Evolutionary conservation across 2,113 vertebrate species (phyloP), one percentile per base, ranked within the genome.

Genomic region (Hiodon alosoides): DNA sequence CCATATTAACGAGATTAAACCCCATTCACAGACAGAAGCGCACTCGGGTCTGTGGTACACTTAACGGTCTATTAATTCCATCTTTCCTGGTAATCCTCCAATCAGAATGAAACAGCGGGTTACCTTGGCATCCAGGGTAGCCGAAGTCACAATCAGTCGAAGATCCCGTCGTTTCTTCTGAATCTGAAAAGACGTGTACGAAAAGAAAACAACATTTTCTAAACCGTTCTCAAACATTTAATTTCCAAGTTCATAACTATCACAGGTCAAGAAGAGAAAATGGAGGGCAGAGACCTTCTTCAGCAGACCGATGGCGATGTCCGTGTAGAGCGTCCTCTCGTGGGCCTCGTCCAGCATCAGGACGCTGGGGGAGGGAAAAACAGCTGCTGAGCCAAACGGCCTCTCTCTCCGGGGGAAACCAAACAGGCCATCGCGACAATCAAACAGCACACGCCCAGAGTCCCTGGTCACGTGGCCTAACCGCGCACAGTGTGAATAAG

Each of bases 51-150:
- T 31, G 31, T 31, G 31, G 31, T 31, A 31, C 31, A 31, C 31
- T 31, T 31, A 31, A 31, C 48, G 17, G 46, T 64, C 61, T 31
- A 64, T 64, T 31, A 4, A 64, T 72, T 13, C 13, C 4, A 53
- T 67, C 79, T 59, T 71, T 48, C 69, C 69, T 65, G 75, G 72
- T 76, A 83, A 84, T 81, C 77, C 67, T 46, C 73, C 78, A 59
- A 87, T 87, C 79, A 87, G 80, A 79, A 84, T 78, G 76, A 81
- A 52, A 67, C 11, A 11, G 2, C n/a, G 67, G 71, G 76, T 72
- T 89, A 99, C 97, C 95, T 98, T 95, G 77, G 97, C 97, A 84
- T 99, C 97, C 86, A 99, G 85, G n/a, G 97, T 99, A 47, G 97
- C 97, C 62, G 97, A 99, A 70, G 97, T 94, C 60, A 98, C 94